These are phyloP conservation scores for Nesogale talazaci DNA, from an alignment of 2,113 vertebrate genomes.

Conservation along the genomic window DNA sequence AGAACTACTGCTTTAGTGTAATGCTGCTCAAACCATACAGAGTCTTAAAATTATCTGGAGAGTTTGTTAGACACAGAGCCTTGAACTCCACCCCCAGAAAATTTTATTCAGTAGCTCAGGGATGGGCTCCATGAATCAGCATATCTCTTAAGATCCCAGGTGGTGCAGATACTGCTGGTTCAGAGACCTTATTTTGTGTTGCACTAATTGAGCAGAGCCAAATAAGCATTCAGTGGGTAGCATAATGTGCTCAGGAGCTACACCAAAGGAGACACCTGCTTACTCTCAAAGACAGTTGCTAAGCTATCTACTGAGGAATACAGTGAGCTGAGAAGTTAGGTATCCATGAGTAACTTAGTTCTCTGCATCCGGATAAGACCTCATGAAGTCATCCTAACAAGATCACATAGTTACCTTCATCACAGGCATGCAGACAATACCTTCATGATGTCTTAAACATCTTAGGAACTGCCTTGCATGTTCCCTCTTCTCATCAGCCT, in stretches of 20 bases:
- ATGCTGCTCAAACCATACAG: not conserved
- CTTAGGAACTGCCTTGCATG: constrained; percentile 45
- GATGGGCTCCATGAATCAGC: not conserved
- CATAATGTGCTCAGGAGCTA: not conserved
- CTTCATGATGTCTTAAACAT: not conserved
- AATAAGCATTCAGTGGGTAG: not conserved
- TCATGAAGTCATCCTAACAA: not conserved
- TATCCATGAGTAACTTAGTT: not conserved
- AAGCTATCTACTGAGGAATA: not conserved
- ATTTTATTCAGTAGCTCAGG: not conserved
- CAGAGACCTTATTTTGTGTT: not conserved
- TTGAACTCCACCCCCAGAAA: not conserved
- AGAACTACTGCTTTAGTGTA: no score
- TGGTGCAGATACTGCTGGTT: not conserved
- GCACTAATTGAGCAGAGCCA: constrained; percentile 9
- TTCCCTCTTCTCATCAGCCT: constrained; percentile 47
- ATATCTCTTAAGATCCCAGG: not conserved
- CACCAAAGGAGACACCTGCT: not conserved
- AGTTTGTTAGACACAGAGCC: not conserved
- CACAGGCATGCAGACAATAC: constrained; percentile 5
- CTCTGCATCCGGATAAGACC: not conserved
- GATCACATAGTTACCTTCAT: constrained; percentile 49
- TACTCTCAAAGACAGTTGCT: not conserved
- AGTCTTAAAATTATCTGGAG: constrained; percentile 15
- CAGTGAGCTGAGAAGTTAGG: not conserved